Evolutionary conservation across 2,113 vertebrate genomes (phyloP).

Genomic region (Lepus timidus): DNA sequence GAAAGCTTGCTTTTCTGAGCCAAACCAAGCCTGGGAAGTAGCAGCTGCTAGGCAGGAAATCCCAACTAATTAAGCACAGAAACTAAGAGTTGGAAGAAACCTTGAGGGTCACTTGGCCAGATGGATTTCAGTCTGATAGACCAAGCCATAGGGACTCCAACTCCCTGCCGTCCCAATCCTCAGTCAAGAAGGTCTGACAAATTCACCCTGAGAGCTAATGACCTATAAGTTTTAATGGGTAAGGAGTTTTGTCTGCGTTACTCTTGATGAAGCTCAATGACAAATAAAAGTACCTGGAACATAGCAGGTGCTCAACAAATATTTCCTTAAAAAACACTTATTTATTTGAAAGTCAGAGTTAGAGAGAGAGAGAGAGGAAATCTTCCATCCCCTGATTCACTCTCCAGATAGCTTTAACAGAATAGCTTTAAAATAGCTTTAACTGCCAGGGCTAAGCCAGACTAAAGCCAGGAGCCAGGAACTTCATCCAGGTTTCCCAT

Average conservation of each 20-base stretch:
- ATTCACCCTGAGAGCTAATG: neutral
- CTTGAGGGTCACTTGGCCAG: neutral
- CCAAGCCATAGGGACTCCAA: neutral
- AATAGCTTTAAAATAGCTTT: too few relatives aligned
- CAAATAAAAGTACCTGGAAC: neutral
- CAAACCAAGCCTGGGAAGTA: neutral
- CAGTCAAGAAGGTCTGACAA: constrained; percentile 3
- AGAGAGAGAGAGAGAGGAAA: too few relatives aligned
- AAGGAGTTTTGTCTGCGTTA: neutral
- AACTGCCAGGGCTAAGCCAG: too few relatives aligned
- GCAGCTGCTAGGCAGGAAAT: neutral
- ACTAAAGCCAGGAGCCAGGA: too few relatives aligned
- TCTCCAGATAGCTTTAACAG: too few relatives aligned
- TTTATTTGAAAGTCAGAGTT: too few relatives aligned
- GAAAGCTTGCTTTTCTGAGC: constrained; percentile 57
- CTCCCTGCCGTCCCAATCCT: neutral
- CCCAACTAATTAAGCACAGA: constrained; percentile 35
- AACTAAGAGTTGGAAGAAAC: neutral
- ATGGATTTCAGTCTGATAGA: neutral
- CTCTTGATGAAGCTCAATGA: neutral
- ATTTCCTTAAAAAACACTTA: neutral
- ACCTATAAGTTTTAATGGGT: neutral
- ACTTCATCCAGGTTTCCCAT: too few relatives aligned
- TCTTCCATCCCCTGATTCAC: too few relatives aligned
- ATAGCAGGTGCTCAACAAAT: neutral